phyloP scores from a whole-genome alignment of 2,888 invertebrate genomes.

The Allolobophora icterica region DNA sequence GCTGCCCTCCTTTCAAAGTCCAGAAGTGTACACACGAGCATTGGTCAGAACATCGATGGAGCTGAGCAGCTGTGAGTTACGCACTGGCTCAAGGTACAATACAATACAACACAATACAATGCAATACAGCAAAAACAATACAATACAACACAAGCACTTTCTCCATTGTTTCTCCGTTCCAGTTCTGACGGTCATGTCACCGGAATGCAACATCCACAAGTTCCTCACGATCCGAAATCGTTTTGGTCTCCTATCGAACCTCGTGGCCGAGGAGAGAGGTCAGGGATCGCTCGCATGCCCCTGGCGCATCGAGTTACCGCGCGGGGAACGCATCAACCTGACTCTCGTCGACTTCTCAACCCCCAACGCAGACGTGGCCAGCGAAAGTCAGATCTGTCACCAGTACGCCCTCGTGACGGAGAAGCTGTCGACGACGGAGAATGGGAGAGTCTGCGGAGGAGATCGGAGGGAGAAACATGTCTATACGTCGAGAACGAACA shows the following conservation, averaged over 20 bases:
- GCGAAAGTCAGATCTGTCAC: conserved; percentile 21
- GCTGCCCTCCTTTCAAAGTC: too few relatives aligned
- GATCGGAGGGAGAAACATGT: conserved; percentile 30
- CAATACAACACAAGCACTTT: too few relatives aligned
- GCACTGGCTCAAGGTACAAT: too few relatives aligned
- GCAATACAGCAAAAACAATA: too few relatives aligned
- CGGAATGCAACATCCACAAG: conserved; percentile 31
- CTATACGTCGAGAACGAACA: conserved; percentile 36
- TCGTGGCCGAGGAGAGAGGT: neutral
- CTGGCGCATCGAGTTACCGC: conserved; percentile 36
- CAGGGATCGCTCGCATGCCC: conserved; percentile 33
- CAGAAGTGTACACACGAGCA: too few relatives aligned
- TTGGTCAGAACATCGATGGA: too few relatives aligned
- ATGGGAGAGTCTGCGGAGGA: conserved; percentile 35
- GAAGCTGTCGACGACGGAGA: conserved; percentile 32
- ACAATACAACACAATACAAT: too few relatives aligned
- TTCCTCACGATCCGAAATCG: conserved; percentile 26
- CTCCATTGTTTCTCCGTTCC: neutral
- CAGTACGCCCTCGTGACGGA: conserved; percentile 35
- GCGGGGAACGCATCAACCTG: conserved; percentile 36
- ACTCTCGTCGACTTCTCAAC: conserved; percentile 36
- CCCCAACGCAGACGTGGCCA: neutral
- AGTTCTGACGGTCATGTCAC: conserved; percentile 34
- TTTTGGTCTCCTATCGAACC: conserved; percentile 33
- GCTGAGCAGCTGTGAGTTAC: too few relatives aligned